Base-by-base conservation (phyloP, 2,888 invertebrate genomes). In the Protodeltote pygarga region DNA sequence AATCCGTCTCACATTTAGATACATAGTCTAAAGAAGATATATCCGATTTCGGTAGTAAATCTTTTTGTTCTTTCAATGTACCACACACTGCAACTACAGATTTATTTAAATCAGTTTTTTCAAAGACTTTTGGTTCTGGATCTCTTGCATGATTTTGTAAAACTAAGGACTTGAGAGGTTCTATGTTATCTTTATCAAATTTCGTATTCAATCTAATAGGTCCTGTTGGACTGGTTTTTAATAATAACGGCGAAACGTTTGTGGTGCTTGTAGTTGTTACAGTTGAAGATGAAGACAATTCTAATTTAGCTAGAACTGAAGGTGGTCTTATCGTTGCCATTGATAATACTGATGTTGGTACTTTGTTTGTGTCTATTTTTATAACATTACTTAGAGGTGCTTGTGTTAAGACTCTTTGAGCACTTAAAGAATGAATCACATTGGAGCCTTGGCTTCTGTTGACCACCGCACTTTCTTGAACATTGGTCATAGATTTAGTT, bases 1-100 rank as follows among this genome's bases (percentile, higher is more conserved):
- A 92, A 71, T 92, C 92, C 23, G 92, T 92, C 65, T 86, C 91
- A 74, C 87, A 85, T 78, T 91, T 91, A 5, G 75, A 27, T 49
- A 70, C 61, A 50, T 66, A 71, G 38, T 83, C 85, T 27, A 38
- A 53, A 24, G 48, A n/a, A 44, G 47, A 32, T 29, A 15, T 21
- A 10, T 37, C 24, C 3, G 69, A 38, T 50, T 77, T 77, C 4
- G 51, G 42, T 28, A 32, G 9, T 37, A 63, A 44, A 31, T 73
- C 73, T 47, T 65, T 71, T 50, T 74, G 71, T 49, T 79, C 77
- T 41, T 72, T 75, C 8, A 52, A 37, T 14, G 47, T 11, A 25
- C 76, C 75, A 47, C 51, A 59, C 5, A 57, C 23, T 11, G 47
- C 46, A 15, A 41, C 14, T 1, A 50, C 5, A 4, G 34, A 20